These are phyloP conservation scores for Macrochelys suwanniensis DNA, from an alignment of 2,797 vertebrate species.

Conservation along the genomic window DNA sequence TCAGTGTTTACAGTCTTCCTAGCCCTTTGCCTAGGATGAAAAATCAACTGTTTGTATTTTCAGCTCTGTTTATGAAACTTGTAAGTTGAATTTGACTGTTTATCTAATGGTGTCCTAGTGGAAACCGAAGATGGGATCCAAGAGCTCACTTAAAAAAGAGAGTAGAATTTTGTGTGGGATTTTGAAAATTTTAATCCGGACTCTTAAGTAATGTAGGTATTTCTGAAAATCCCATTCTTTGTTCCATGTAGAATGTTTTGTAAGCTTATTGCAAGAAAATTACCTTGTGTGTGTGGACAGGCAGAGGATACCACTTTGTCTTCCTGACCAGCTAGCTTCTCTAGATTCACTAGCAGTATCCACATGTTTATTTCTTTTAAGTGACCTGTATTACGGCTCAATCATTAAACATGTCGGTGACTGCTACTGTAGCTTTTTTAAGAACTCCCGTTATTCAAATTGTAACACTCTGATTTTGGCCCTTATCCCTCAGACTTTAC, in stretches of 20 bases:
- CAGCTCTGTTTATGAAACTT: constrained; percentile 64
- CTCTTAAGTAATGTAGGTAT: neutral
- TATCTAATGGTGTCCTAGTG: neutral
- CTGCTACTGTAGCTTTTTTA: constrained; percentile 11
- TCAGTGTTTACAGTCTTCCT: constrained; percentile 55
- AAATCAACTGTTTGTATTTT: constrained; percentile 69
- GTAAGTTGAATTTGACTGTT: constrained; percentile 69
- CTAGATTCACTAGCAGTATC: neutral
- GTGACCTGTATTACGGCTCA: neutral
- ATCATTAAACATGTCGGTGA: neutral
- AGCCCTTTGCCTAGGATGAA: constrained; percentile 60
- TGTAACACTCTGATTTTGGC: neutral
- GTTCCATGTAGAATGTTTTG: neutral
- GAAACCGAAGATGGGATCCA: neutral
- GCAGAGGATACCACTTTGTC: neutral
- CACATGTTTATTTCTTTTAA: constrained; percentile 5
- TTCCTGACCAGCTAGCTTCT: neutral
- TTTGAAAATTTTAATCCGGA: neutral
- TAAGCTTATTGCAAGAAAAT: neutral
- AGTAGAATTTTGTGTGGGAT: neutral
- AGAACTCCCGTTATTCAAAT: constrained; percentile 27
- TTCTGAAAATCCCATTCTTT: neutral
- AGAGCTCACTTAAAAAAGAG: neutral
- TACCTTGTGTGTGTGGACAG: neutral
- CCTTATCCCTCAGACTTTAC: constrained; percentile 7